Percentiles rank a stretch among this genome's conserved stretches.
Conservation (phyloP, 2,888 invertebrate genomes). For the Achlya flavicornis region DNA sequence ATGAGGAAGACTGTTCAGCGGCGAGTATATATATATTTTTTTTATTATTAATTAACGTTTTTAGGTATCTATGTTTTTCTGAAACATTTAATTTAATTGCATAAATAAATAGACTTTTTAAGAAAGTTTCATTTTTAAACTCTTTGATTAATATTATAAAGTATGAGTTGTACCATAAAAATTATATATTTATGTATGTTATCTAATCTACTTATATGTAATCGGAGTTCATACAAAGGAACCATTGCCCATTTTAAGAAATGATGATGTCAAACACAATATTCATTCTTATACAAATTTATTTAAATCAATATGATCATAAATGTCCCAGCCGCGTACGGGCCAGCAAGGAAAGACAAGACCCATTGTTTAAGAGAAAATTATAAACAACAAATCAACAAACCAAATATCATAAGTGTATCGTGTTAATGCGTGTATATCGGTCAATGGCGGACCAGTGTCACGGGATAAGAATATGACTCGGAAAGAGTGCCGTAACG, state of each 20-base stretch:
- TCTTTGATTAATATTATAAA: too few species aligned
- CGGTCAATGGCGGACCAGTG: slow-evolving; percentile 58
- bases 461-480: slow-evolving; percentile 79
- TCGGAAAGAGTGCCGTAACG: slow-evolving; percentile 66
- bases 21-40: too few species aligned
- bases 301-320: not conserved
- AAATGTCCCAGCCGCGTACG: slow-evolving; percentile 59
- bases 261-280: slow-evolving; percentile 13
- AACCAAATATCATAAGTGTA: slow-evolving; percentile 57
- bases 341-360: slow-evolving; percentile 70
- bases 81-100: too few species aligned
- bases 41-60: too few species aligned
- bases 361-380: slow-evolving; percentile 52
- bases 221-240: too few species aligned
- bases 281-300: not conserved
- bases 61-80: too few species aligned
- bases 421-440: slow-evolving; percentile 74
- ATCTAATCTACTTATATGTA: not conserved
- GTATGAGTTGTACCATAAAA: too few species aligned
- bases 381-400: slow-evolving; percentile 45
- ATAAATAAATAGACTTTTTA: too few species aligned
- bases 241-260: slow-evolving; percentile 6
- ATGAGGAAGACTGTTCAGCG: too few species aligned
- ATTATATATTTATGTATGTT: not conserved
- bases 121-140: too few species aligned